These are phyloP conservation scores for Molossus alvarezi DNA, from an alignment of 2,797 vertebrate species.

Conservation along the genomic window DNA sequence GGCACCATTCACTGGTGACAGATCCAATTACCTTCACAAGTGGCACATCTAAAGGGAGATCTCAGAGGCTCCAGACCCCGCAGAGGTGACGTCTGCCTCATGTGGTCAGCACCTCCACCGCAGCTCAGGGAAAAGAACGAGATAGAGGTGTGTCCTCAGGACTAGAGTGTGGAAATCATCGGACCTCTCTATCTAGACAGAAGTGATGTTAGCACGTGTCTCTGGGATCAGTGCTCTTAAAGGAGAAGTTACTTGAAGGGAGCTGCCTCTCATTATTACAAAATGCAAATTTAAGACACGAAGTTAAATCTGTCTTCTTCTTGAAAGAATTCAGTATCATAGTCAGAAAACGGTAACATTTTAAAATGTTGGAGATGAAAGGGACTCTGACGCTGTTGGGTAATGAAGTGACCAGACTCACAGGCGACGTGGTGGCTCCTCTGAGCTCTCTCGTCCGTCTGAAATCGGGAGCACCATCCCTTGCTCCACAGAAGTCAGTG, in stretches of 20 bases:
- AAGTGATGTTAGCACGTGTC: not conserved
- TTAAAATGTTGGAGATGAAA: not conserved
- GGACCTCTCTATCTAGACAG: not conserved
- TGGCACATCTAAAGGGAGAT: not conserved
- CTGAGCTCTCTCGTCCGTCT: not conserved
- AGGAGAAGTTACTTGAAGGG: not conserved
- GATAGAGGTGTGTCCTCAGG: not conserved
- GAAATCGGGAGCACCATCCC: not conserved
- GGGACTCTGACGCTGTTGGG: not conserved
- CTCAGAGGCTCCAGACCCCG: not conserved
- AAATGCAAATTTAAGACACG: not conserved
- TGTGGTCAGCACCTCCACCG: not conserved
- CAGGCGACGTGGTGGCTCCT: fast-evolving
- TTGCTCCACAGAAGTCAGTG: not conserved
- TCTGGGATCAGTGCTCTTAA: not conserved
- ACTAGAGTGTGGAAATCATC: not conserved
- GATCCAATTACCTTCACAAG: not conserved
- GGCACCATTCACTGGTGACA: not conserved
- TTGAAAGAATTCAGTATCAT: not conserved
- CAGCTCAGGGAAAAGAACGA: not conserved
- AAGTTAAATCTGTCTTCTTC: not conserved
- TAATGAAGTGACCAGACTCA: not conserved
- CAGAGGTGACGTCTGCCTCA: not conserved
- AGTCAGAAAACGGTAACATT: not conserved
- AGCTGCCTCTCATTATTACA: not conserved